Evolutionary conservation across 2,888 invertebrate genomes (phyloP).

Genomic region (Rotaria socialis): DNA sequence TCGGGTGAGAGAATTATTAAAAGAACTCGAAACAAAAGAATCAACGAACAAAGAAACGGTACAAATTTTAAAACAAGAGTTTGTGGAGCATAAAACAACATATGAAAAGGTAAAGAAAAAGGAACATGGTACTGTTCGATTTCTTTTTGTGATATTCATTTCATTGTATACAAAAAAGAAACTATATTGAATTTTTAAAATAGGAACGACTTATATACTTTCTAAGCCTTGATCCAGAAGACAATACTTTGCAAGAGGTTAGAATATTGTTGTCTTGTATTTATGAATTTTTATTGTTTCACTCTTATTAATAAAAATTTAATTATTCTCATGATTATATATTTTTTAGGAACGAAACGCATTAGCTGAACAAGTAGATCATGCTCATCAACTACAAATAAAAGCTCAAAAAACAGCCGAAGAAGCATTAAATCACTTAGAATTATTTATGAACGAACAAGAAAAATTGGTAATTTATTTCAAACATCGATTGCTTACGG

Average conservation of each 20-base stretch:
- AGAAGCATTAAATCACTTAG: slow-evolving; percentile 55
- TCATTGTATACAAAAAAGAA: neutral
- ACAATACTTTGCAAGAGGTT: slow-evolving; percentile 1
- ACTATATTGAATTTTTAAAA: neutral
- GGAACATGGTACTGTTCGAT: neutral
- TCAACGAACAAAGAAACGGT: neutral
- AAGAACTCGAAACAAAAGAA: slow-evolving; percentile 30
- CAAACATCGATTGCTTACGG: no score
- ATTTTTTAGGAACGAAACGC: slow-evolving; percentile 53
- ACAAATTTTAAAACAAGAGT: slow-evolving; percentile 31
- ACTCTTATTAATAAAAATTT: neutral
- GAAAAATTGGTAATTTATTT: slow-evolving; percentile 53
- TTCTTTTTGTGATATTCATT: no score
- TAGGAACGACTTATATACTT: neutral
- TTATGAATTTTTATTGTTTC: neutral
- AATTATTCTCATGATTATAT: no score
- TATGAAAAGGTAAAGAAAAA: slow-evolving; percentile 11
- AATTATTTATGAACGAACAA: slow-evolving; percentile 57
- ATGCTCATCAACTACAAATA: slow-evolving; percentile 53
- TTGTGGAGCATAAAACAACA: slow-evolving; percentile 26
- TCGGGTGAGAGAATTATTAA: slow-evolving; percentile 2
- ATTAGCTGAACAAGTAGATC: slow-evolving; percentile 54
- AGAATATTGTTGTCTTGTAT: neutral
- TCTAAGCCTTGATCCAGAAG: slow-evolving; percentile 14
- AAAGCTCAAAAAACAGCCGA: slow-evolving; percentile 58